Conservation (phyloP, 2,797 vertebrate species). For the Acanthurus lineatus region DNA sequence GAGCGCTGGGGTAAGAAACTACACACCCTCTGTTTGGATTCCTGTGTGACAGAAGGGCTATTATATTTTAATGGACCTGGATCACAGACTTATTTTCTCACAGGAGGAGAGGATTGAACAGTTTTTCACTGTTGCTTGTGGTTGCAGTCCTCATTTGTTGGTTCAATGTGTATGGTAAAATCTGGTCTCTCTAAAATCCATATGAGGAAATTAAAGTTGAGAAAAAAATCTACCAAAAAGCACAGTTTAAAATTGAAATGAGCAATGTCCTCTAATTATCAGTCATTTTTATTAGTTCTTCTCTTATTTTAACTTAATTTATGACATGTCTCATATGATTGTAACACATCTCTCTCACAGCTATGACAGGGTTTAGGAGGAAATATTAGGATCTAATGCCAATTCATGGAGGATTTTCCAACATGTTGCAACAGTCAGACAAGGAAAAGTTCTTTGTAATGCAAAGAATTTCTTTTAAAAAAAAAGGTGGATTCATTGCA, state of each 20-base stretch:
- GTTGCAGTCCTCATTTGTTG: slow-evolving; percentile 22
- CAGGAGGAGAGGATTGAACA: slow-evolving; percentile 27
- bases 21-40: slow-evolving; percentile 51
- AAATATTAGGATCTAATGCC: slow-evolving; percentile 1
- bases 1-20: slow-evolving; percentile 64
- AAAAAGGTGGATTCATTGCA: neutral
- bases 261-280: too few species aligned
- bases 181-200: neutral
- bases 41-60: slow-evolving; percentile 56
- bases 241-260: neutral
- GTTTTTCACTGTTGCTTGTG: neutral
- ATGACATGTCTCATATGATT: neutral
- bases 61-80: slow-evolving; percentile 62
- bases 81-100: slow-evolving; percentile 48
- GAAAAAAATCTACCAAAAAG: neutral
- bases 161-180: neutral
- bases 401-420: neutral
- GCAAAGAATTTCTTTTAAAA: neutral
- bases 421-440: neutral
- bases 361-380: neutral
- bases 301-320: too few species aligned
- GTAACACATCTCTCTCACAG: slow-evolving; percentile 1
- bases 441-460: neutral
- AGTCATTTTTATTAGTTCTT: too few species aligned
- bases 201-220: neutral